A percentile compares a stretch with the other conserved stretches of the same genome.
Evolutionary conservation across 2,797 vertebrate species (phyloP).

Genomic region (Spinus pinus): DNA sequence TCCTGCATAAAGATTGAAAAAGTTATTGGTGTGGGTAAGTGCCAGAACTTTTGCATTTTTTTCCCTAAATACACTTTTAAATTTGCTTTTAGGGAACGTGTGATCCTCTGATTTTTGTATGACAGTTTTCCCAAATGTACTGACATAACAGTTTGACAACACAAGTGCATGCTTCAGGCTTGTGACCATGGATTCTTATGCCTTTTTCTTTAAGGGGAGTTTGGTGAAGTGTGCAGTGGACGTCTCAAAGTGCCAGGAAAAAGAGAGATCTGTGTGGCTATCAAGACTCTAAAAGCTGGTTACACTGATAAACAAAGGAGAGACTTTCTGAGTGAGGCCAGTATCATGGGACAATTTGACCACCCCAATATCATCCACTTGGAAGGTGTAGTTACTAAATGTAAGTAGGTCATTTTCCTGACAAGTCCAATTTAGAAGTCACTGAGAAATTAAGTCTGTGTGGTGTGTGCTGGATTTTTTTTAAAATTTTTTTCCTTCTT

Average conservation of each 20-base stretch:
- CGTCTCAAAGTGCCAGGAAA: constrained; percentile 95
- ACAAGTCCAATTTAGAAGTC: constrained; percentile 51
- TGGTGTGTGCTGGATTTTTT: background rate
- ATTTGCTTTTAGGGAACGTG: background rate
- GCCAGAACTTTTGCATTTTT: constrained; percentile 24
- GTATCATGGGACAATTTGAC: constrained; percentile 98
- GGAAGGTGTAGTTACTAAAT: constrained; percentile 97
- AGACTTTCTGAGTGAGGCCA: constrained; percentile 96
- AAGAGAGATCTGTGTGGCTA: constrained; percentile 96
- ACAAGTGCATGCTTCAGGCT: background rate
- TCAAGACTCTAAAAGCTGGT: constrained; percentile 96
- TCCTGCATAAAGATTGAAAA: constrained; percentile 99
- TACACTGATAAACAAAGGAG: constrained; percentile 96
- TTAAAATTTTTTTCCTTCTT: background rate
- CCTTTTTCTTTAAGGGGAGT: constrained; percentile 83
- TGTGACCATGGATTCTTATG: background rate
- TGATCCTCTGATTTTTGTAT: background rate
- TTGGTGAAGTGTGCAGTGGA: constrained; percentile 96
- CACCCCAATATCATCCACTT: constrained; percentile 98
- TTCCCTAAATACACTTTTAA: background rate
- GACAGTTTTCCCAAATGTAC: background rate
- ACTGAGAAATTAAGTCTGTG: constrained; percentile 67
- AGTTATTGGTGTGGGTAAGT: constrained; percentile 96
- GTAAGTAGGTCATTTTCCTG: constrained; percentile 78
- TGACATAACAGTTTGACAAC: background rate